A percentile compares a stretch with the other conserved stretches of the same genome.
These are phyloP conservation scores for Rynchops niger DNA, from an alignment of 2,113 vertebrate species.

Conservation along the genomic window DNA sequence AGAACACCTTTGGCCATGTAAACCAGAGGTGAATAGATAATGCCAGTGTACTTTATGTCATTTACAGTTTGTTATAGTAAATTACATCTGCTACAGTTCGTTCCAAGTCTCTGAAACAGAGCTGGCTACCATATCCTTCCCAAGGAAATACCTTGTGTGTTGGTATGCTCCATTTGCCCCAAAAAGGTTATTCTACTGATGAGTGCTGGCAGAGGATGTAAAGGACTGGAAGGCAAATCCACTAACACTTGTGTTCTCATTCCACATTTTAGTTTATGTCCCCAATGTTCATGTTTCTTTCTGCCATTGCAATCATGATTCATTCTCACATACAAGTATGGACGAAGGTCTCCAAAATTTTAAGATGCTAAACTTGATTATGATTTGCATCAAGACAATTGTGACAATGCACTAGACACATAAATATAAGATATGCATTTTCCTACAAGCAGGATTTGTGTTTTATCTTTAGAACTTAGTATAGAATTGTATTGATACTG, in stretches of 20 bases:
- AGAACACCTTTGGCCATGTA: neutral
- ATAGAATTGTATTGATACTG: neutral
- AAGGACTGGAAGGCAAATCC: neutral
- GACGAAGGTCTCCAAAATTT: neutral
- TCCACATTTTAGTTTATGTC: neutral
- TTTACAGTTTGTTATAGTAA: neutral
- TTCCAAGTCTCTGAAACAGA: neutral
- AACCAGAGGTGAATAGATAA: neutral
- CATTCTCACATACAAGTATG: neutral
- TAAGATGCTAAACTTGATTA: neutral
- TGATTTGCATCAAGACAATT: neutral
- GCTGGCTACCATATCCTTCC: neutral
- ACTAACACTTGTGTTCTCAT: neutral
- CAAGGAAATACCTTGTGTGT: neutral
- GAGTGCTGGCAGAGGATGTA: neutral
- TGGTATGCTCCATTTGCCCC: neutral
- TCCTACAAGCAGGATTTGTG: neutral
- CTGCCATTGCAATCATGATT: neutral
- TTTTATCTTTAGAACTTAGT: neutral
- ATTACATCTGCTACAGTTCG: neutral
- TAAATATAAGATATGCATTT: neutral
- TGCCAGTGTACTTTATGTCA: neutral
- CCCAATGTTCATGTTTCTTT: neutral
- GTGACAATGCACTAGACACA: neutral
- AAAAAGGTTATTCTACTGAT: neutral